These are phyloP conservation scores for Cyphomyrus discorhynchus DNA, from an alignment of 2,113 vertebrate species.

Conservation along the genomic window DNA sequence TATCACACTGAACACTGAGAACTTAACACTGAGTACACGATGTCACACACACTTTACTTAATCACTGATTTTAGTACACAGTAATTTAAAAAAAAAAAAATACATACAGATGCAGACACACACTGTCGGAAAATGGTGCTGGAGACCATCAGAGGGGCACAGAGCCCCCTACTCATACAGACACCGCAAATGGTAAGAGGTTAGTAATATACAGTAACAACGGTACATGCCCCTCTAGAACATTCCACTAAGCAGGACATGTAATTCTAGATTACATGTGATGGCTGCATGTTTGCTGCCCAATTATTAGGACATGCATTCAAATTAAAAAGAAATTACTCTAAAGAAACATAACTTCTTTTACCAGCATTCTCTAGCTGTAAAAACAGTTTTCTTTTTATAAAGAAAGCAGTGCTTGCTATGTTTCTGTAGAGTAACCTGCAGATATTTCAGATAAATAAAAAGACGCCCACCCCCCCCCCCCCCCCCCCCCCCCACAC, in stretches of 20 bases:
- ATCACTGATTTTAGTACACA: background rate
- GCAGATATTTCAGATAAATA: background rate
- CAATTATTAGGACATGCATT: conserved; percentile 33
- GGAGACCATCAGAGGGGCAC: background rate
- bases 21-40: background rate
- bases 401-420: conserved; percentile 15
- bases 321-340: conserved; percentile 19
- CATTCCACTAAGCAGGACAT: conserved; percentile 24
- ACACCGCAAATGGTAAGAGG: conserved; percentile 11
- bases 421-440: conserved; percentile 27
- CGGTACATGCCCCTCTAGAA: conserved; percentile 33
- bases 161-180: background rate
- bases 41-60: background rate
- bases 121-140: background rate
- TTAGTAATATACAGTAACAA: conserved; percentile 24
- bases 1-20: background rate
- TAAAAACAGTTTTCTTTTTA: background rate
- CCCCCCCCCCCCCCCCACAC: no score
- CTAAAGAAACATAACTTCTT: conserved; percentile 17
- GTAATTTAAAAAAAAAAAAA: background rate
- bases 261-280: conserved; percentile 44
- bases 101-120: conserved; percentile 4
- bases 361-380: background rate
- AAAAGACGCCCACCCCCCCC: background rate
- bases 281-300: conserved; percentile 8